phyloP scores from a whole-genome alignment of 2,113 vertebrate species.

The Phaetusa simplex region DNA sequence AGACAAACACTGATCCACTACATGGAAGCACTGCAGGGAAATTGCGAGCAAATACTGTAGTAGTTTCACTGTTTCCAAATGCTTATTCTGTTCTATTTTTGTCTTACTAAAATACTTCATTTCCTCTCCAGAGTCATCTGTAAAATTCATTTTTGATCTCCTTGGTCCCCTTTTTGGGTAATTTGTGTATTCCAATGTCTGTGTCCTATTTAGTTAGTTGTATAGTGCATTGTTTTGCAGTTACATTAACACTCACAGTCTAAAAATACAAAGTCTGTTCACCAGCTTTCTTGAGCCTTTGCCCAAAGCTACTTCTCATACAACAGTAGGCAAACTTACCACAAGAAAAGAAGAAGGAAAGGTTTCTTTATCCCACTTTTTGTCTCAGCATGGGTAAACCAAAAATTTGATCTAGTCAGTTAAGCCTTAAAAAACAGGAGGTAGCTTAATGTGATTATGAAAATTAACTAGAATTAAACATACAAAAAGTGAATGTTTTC shows the following conservation, averaged over 20 bases:
- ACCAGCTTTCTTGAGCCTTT: conserved; percentile 30
- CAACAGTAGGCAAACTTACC: neutral
- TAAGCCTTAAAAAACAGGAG: neutral
- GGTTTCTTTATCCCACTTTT: neutral
- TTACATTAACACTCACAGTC: conserved; percentile 30
- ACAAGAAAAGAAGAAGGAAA: neutral
- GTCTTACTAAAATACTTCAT: conserved; percentile 28
- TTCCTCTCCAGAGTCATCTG: conserved; percentile 48
- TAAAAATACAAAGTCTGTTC: conserved; percentile 54
- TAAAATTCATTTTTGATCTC: conserved; percentile 39
- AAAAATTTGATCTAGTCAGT: neutral
- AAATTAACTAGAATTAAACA: neutral
- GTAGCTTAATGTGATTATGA: neutral
- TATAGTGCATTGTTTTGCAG: conserved; percentile 44
- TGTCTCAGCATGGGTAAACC: neutral
- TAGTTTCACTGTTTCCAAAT: conserved; percentile 40
- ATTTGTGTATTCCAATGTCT: conserved; percentile 47
- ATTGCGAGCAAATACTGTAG: neutral
- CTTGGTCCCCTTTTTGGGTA: conserved; percentile 41
- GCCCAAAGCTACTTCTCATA: neutral
- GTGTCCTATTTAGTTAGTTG: conserved; percentile 48
- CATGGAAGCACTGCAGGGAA: neutral
- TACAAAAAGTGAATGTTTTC: neutral
- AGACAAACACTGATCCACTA: neutral
- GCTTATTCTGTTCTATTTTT: conserved; percentile 18